Base-by-base conservation (phyloP, 1,140 invertebrate species). In the Drosophila truncata region DNA sequence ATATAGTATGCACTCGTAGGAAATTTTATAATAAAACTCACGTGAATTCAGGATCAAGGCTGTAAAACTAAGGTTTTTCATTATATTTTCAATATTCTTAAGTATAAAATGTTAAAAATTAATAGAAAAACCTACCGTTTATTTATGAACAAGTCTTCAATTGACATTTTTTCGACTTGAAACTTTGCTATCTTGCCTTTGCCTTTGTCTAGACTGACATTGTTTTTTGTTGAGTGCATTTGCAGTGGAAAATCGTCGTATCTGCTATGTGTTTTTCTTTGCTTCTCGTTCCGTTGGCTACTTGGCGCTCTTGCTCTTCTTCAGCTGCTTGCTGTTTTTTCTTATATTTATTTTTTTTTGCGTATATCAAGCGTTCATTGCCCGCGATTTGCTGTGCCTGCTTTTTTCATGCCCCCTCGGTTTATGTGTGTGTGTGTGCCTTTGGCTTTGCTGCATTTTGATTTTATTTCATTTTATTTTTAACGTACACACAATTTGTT, bases 311-410 rank as follows among this genome's bases (percentile, higher is more conserved):
- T 42, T 57, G 39, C 41, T 47, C 41, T 62, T 58, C 52, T 59
- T 42, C 33, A 35, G 13, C 57, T 35, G 49, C 41, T 55, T 63
- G 35, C 44, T 52, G 37, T 63, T 58, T 73, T 44, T 66, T 65
- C n/a, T 31, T 50, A 44, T 75, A 67, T 62, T 49, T 55, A 52
- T 81, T 54, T 81, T 58, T 55, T 83, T 88, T 88, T 81, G 85
- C 85, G 73, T 84, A 84, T 72, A 84, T 88, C 84, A 90, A 90
- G 84, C 84, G 84, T 90, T 88, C 85, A 90, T 81, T 88, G 84
- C 84, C 85, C 85, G 83, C 80, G 42, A 33, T 72, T 78, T 67
- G 63, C 80, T 82, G 63, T 54, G 37, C 42, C 31, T 54, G 50
- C 63, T 47, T 71, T 50, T 83, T 64, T 70, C 39, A 8, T 41